Base-by-base conservation (phyloP, 1,140 invertebrate genomes). In the Drosophila seguyi region DNA sequence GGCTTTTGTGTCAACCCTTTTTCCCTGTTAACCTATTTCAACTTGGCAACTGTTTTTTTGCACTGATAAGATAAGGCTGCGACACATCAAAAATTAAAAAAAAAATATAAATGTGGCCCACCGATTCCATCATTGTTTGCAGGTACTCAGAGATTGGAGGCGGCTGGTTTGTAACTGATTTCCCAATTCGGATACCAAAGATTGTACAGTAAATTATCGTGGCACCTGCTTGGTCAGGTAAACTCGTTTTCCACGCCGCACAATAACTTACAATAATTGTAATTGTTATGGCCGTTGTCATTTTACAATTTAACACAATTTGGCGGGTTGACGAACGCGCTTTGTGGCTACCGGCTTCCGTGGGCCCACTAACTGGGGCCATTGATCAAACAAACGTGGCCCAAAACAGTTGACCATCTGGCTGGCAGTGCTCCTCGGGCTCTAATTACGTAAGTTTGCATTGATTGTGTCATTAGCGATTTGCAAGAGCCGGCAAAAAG, bases 401-500 rank as follows among this genome's bases (percentile, higher is more conserved):
- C 47, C 63, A 45, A 55, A 39, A 71, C 41, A 34, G 25, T 39
- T 61, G 55, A 48, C 71, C 71, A 74, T 74, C 57, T 74, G 71
- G 69, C 48, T 74, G 48, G 47, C 41, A 22, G 20, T 25, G 38
- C 55, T 66, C 63, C 60, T 41, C 48, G 41, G 27, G 27, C 47
- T 42, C 39, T 73, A 74, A 77, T 77, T 77, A 59, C 63, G 74
- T 48, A 77, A 77, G 58, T 74, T 62, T 48, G 29, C 69, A 74
- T 74, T 62, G 69, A 74, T 74, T 74, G 50, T 77, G 74, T 61
- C 74, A 77, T 77, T 76, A 76, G 39, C 45, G n/a, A 59, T 68
- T 75, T 65, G 44, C 34, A 55, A 34, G 31, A 53, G 50, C 47
- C 39, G 39, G 44, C 36, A 55, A 73, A 69, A 66, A 75, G 73